Base-by-base conservation (phyloP, 2,797 vertebrate species). In the Syngnathus rostellatus region DNA sequence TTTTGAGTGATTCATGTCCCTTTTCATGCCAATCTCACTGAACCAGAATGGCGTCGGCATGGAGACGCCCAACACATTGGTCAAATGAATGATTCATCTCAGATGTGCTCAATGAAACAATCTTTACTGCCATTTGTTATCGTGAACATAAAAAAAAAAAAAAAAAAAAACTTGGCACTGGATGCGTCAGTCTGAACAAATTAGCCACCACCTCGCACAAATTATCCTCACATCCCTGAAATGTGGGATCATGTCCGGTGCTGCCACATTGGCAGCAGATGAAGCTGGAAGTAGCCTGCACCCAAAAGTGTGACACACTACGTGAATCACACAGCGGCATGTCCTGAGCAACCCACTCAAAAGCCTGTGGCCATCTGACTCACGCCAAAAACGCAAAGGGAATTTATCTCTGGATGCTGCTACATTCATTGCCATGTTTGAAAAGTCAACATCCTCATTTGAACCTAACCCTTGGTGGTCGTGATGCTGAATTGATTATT, bases 151-250 rank as follows among this genome's bases (percentile, higher is more conserved):
- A 43, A 19, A 25, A 48, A 48, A 48, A 16, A 25, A 48, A 16
- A 25, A 37, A 54, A 54, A 79, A 70, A 17, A 17, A 59, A 68
- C 69, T 80, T 78, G 72, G 76, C 80, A 73, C 79, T 65, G 64
- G 78, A 75, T 83, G 83, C 84, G 71, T 91, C 86, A 86, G 77
- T 76, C 70, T 12, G 37, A 58, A 81, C 78, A 80, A 82, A 84
- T 85, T 80, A 74, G 72, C 68, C 68, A 69, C 73, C 69, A 65
- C 71, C 71, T 79, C 74, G 70, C 14, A 54, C 70, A 75, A 85
- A 74, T 82, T 61, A 79, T 74, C 67, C 74, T 51, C 51, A 43
- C 77, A 76, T 57, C 63, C 21, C 57, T 63, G 74, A 80, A 68
- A 71, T 65, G 70, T 74, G 78, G 74, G 75, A 68, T 81, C 73